phyloP scores from a whole-genome alignment of 23 tunicate species.

The Halocynthia aurantium region DNA sequence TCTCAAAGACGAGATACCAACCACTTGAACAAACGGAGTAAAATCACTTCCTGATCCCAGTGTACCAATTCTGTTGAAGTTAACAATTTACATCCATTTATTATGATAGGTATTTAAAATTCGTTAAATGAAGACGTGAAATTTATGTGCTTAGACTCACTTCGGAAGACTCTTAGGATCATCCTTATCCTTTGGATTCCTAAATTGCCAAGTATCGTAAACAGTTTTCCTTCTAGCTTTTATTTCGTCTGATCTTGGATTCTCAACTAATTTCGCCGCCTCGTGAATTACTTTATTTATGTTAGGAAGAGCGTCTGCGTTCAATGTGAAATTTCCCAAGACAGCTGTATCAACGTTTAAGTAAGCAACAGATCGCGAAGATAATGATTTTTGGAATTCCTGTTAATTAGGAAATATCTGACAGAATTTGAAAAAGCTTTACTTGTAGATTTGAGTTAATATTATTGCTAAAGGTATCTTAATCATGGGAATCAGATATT shows the following conservation, averaged over 20 bases:
- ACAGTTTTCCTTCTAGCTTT: conserved; percentile 33
- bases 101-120: no score
- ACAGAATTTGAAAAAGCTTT: no score
- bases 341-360: conserved; percentile 63
- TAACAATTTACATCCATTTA: no score
- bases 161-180: conserved; percentile 15
- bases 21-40: conserved; percentile 28
- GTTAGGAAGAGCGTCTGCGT: conserved; percentile 24
- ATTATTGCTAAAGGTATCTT: no score
- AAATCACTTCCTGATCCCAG: conserved; percentile 51
- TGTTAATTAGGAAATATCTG: background rate
- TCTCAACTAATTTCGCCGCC: conserved; percentile 33
- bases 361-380: conserved; percentile 50
- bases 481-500: no score
- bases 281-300: conserved; percentile 29
- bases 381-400: conserved; percentile 53
- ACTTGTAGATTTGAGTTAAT: no score
- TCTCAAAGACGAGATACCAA: conserved; percentile 25
- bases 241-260: conserved; percentile 31
- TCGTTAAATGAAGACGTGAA: no score
- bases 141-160: no score
- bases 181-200: background rate
- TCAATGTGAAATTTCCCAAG: conserved; percentile 39
- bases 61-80: background rate
- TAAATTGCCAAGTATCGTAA: conserved; percentile 47